phyloP scores from a whole-genome alignment of 2,888 invertebrate genomes.

The Andrena bucephala region DNA sequence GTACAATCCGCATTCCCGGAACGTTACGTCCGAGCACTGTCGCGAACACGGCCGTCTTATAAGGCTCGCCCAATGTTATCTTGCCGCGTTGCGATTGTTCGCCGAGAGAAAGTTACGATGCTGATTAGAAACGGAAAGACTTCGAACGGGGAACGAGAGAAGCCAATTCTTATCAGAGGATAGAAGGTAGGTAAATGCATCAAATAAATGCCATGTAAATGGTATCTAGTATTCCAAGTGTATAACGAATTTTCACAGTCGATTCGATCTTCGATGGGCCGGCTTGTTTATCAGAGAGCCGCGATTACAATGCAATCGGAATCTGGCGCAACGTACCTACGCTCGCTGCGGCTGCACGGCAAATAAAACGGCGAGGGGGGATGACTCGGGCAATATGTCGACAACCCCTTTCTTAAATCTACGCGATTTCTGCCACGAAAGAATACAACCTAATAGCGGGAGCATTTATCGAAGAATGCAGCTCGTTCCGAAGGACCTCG shows the following conservation, averaged over 20 bases:
- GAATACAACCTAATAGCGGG: conserved; percentile 62
- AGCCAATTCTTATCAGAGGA: too few species aligned
- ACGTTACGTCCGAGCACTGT: conserved; percentile 52
- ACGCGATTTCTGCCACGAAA: conserved; percentile 57
- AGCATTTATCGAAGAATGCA: conserved; percentile 61
- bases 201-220: background rate
- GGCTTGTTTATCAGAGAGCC: background rate
- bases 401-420: conserved; percentile 53
- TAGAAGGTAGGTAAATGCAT: too few species aligned
- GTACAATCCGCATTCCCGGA: conserved; percentile 49
- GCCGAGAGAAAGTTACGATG: background rate
- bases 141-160: background rate
- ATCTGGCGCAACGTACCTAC: conserved; percentile 1
- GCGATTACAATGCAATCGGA: conserved; percentile 3
- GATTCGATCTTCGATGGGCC: background rate
- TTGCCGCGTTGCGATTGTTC: conserved; percentile 33
- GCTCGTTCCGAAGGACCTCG: conserved; percentile 41
- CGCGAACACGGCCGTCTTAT: conserved; percentile 27
- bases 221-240: background rate
- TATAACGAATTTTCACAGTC: background rate
- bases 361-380: conserved; percentile 20
- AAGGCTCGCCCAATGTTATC: conserved; percentile 54
- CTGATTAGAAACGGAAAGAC: conserved; percentile 14
- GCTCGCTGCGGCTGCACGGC: background rate
- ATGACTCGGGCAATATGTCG: conserved; percentile 36